These are phyloP conservation scores for Melolontha melolontha DNA, from an alignment of 2,888 invertebrate species.

Conservation along the genomic window DNA sequence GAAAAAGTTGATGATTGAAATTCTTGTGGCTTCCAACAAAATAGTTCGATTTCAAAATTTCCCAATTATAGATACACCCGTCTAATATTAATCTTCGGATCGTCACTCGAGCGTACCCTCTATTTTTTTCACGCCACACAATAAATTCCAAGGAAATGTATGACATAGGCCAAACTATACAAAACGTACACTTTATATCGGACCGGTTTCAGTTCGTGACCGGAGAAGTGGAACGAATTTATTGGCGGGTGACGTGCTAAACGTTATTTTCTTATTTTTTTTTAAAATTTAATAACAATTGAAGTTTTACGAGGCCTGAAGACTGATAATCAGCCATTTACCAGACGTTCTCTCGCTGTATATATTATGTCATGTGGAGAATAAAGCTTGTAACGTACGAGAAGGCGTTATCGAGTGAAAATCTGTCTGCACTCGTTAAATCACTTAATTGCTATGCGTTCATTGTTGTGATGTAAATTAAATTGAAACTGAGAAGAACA, in stretches of 20 bases:
- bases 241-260: slow-evolving; percentile 29
- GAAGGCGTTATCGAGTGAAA: slow-evolving; percentile 16
- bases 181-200: background rate
- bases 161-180: background rate
- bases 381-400: background rate
- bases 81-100: slow-evolving; percentile 2
- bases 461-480: slow-evolving; percentile 30
- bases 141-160: slow-evolving; percentile 9
- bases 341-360: slow-evolving; percentile 2
- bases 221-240: slow-evolving; percentile 32
- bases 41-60: background rate
- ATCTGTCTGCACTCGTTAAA: slow-evolving; percentile 28
- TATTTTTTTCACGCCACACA: background rate
- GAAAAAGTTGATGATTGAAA: background rate
- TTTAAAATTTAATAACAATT: slow-evolving; percentile 27
- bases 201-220: slow-evolving; percentile 30
- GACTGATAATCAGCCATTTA: slow-evolving; percentile 26
- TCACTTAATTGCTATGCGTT: slow-evolving; percentile 18
- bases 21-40: slow-evolving; percentile 6
- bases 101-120: slow-evolving; percentile 8
- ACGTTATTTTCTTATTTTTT: slow-evolving; percentile 1
- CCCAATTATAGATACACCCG: background rate
- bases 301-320: slow-evolving; percentile 9
- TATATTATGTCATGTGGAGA: background rate
- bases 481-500: slow-evolving; percentile 14